Evolutionary conservation across 2,113 vertebrate genomes (phyloP).

Genomic region (Phrynosoma platyrhinos): DNA sequence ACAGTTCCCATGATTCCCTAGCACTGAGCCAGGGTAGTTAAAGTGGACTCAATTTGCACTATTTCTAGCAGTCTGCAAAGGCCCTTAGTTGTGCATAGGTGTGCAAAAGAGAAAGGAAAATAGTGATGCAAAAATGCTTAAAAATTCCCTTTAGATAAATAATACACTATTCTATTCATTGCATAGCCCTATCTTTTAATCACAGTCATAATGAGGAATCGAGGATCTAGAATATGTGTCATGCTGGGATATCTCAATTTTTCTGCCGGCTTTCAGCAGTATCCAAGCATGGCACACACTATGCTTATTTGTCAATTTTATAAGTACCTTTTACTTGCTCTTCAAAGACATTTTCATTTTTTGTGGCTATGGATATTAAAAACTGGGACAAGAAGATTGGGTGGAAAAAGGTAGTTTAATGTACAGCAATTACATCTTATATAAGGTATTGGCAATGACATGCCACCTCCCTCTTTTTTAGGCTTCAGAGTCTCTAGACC

Average conservation of each 20-base stretch:
- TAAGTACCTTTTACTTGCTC: constrained; percentile 46
- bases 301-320: constrained; percentile 36
- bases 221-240: constrained; percentile 31
- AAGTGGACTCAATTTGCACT: too few relatives aligned
- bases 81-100: not conserved
- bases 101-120: not conserved
- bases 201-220: not conserved
- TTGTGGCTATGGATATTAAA: constrained; percentile 41
- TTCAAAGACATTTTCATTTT: constrained; percentile 39
- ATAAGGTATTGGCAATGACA: constrained; percentile 7
- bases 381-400: not conserved
- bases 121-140: not conserved
- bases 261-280: constrained; percentile 45
- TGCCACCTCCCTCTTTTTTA: not conserved
- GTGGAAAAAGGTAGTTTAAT: not conserved
- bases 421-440: not conserved
- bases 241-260: constrained; percentile 47
- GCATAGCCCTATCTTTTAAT: constrained; percentile 23
- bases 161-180: constrained; percentile 26
- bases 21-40: too few relatives aligned
- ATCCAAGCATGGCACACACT: constrained; percentile 47
- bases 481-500: not conserved
- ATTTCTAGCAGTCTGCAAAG: too few relatives aligned
- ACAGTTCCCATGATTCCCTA: too few relatives aligned
- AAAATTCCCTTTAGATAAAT: not conserved